Base-by-base conservation (phyloP, 2,113 vertebrate species). In the Prionailurus viverrinus region DNA sequence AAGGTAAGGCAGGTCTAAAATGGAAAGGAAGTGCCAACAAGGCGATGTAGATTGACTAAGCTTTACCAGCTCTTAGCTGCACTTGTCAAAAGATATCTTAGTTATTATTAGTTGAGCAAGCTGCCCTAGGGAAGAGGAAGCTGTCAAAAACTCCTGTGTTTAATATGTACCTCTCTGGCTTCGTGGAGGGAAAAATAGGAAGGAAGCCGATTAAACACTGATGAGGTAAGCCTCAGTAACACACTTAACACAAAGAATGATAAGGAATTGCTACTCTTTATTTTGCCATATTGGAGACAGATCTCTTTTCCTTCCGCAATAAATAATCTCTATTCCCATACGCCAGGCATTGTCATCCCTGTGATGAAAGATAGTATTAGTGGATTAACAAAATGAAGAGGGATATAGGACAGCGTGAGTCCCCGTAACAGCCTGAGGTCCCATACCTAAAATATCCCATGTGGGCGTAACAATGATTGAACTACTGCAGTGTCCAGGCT, bases 21-120 rank as follows among this genome's bases (percentile, higher is more conserved):
- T 36, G 73, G 97, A 97, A 98, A 97, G 97, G 96, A 98, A 96
- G 90, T 98, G 97, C 94, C 98, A 97, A 74, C 53, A 58, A 97
- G 95, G 89, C 91, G 97, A 98, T 98, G 86, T 79, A 98, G 97
- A 97, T 98, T 97, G 98, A 98, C 97, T 95, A 92, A 98, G 97
- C 89, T 97, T 98, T 98, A 80, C 98, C 81, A 95, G 97, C 98
- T 98, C 92, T 98, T 97, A 96, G 98, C 98, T 97, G 97, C 97
- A 97, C 97, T 98, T 98, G 98, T 99, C 98, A 98, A 97, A 98
- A 98, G 98, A 98, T 93, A 97, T 95, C 97, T 98, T 89, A 80
- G 97, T 98, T 98, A 98, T 97, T 98, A 97, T 97, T 98, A 96
- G 98, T 96, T 98, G 97, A 98, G 97, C 97, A 98, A 96, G 98